Evolutionary conservation across 2,113 vertebrate genomes (phyloP), one percentile per base, ranked within the genome.

Genomic region (Cebidichthys violaceus): DNA sequence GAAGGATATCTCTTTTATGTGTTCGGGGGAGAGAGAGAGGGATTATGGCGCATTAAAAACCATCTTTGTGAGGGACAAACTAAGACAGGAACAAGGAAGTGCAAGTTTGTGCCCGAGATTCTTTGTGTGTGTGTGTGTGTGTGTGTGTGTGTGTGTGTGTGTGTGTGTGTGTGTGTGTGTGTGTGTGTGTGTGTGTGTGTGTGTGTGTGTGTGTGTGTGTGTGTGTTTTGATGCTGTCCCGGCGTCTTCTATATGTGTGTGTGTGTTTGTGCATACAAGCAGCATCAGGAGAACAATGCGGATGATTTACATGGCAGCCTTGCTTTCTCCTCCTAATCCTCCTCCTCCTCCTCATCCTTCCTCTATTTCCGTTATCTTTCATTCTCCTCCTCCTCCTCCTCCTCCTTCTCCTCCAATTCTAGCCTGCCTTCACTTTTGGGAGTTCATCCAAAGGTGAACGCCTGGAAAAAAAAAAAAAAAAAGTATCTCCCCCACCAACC

Each of bases 401-500:
- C 69, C 73, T 82, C 33, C 68, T 67, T 55, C 78, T 84, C 65
- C 78, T 79, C 64, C 64, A 52, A 79, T 81, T 85, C 62, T 81
- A 69, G 76, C 71, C 65, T 85, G 79, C 79, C 64, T 87, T 84
- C 77, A 88, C 84, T 89, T 89, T 83, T 35, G 81, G 79, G 92
- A 91, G 93, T 94, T 93, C 92, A 93, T 93, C 91, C 90, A 92
- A 89, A 92, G 92, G 92, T 93, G 91, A 93, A 85, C 22, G 10
- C 75, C 57, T 87, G 24, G 70, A 75, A 79, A 77, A 85, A 87
- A 78, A 83, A 87, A 78, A 83, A 86, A 88, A 81, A 62, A 71
- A 71, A 20, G 15, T 37, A n/a, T 31, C 61, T 3, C 54, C 74
- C 75, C 66, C 54, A 9, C 55, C 11, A 59, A 59, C 55, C 55